Evolutionary conservation across 2,113 vertebrate species (phyloP), one percentile per base, ranked within the genome.

Genomic region (Poeciliopsis prolifica): DNA sequence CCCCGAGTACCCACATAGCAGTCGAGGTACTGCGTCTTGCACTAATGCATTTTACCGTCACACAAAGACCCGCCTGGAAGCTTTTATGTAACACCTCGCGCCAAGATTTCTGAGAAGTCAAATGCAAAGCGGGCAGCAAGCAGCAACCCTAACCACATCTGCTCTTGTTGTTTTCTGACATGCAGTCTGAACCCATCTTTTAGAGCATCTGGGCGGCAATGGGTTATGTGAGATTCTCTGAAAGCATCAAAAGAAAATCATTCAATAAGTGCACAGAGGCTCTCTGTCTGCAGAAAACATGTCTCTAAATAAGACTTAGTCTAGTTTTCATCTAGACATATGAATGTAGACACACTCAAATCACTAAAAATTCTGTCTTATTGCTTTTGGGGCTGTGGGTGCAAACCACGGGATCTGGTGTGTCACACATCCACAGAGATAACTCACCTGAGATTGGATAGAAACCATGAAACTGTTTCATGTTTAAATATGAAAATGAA

Each of bases 71-170:
- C 11, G 15, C 26, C 74, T 64, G 19, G 37, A 74, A 73, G 80
- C 82, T 61, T 74, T 82, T 78, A 83, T 73, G 65, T 80, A 78
- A 80, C n/a, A 44, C 73, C 66, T 76, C 76, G 76, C 65, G 30
- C 51, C 3, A 28, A 63, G 65, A 22, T 61, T 85, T 78, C 60
- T 26, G 28, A 73, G 42, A 37, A 44, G 19, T 58, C 61, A 28
- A 69, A 71, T 19, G 26, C 1, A 1, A 65, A 19, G 69, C 74
- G 35, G 61, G 60, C 81, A 58, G 40, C 9, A 3, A 40, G 66
- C 42, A 75, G 65, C 68, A 42, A 68, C 77, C 66, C 19, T 0
- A 75, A 7, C 68, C 26, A 74, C 65, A 35, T 73, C 44, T 75
- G 31, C 60, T 51, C 66, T 65, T 33, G 37, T 68, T 10, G 37